Evolutionary conservation across 1,140 invertebrate genomes (phyloP).

Genomic region (Pachypsylla venusta): DNA sequence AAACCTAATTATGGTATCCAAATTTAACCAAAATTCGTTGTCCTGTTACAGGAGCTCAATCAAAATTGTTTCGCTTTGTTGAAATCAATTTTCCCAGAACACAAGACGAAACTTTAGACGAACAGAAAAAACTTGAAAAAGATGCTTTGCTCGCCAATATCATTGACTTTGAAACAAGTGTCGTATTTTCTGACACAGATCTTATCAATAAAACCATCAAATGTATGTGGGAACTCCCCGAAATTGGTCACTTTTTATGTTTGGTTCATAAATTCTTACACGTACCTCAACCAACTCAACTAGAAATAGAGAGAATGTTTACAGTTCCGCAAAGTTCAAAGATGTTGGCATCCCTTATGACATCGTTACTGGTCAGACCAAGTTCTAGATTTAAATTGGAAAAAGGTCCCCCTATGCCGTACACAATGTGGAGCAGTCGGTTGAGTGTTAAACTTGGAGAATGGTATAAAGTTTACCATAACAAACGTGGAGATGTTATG

Average conservation of each 20-base stretch:
- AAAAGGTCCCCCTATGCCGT: conserved; percentile 34
- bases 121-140: not conserved
- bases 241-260: conserved; percentile 37
- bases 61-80: not conserved
- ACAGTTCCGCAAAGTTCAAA: conserved; percentile 34
- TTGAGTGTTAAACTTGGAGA: conserved; percentile 28
- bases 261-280: conserved; percentile 33
- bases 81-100: not conserved
- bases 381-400: conserved; percentile 17
- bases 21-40: too few species aligned
- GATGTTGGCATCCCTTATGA: conserved; percentile 35
- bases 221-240: conserved; percentile 19
- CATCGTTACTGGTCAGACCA: conserved; percentile 32
- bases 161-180: not conserved
- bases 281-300: conserved; percentile 30
- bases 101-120: too few species aligned
- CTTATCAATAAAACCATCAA: not conserved
- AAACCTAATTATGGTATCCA: too few species aligned
- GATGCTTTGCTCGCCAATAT: not conserved
- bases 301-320: conserved; percentile 38
- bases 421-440: conserved; percentile 34
- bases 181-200: not conserved
- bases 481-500: conserved; percentile 21
- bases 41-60: not conserved
- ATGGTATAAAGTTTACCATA: conserved; percentile 30